Evolutionary conservation across 2,113 vertebrate genomes (phyloP).

Genomic region (Scomber japonicus): DNA sequence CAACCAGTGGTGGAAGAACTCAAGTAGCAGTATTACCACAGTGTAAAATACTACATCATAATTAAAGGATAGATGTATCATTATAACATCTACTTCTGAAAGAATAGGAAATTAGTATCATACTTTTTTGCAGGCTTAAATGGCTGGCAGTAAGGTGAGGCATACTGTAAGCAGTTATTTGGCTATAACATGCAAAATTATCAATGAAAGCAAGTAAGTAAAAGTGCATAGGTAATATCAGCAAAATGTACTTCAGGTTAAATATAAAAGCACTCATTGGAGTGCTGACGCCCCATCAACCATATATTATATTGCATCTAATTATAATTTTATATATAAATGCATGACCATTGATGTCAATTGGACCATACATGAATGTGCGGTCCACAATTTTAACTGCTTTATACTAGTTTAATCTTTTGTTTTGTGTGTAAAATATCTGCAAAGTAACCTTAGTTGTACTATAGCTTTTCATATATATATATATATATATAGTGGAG

Average conservation of each 20-base stretch:
- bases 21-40: not conserved
- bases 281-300: not conserved
- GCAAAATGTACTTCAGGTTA: not conserved
- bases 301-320: not conserved
- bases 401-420: not conserved
- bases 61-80: not conserved
- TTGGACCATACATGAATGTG: too few species aligned
- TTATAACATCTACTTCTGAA: slow-evolving; percentile 1
- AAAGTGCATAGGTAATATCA: not conserved
- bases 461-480: not conserved
- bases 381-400: too few species aligned
- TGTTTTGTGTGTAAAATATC: not conserved
- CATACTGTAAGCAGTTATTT: not conserved
- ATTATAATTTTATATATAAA: too few species aligned
- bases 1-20: slow-evolving; percentile 15
- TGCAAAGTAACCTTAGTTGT: not conserved
- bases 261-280: not conserved
- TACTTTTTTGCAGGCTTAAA: not conserved
- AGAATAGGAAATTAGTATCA: not conserved
- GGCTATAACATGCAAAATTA: not conserved
- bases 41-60: not conserved
- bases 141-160: not conserved
- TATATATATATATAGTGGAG: not conserved
- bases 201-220: not conserved
- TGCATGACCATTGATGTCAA: too few species aligned